Conservation (phyloP, 1,140 invertebrate genomes). For the Nephila pilipes region DNA sequence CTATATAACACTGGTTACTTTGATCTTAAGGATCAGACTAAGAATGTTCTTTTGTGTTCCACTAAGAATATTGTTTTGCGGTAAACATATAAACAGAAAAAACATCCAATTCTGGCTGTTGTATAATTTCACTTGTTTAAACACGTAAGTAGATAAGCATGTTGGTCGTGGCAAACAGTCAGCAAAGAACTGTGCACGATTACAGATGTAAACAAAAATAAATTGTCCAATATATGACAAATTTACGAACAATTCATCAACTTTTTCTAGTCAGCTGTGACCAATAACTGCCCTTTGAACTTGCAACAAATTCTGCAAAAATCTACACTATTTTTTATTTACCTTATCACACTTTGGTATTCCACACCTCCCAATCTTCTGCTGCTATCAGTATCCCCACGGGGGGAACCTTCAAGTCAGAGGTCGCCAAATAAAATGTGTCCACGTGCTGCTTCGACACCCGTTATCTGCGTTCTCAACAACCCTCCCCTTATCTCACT, state of each 20-base stretch:
- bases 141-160: too few relatives aligned
- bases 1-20: too few relatives aligned
- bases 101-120: too few relatives aligned
- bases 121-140: too few relatives aligned
- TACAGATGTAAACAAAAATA: too few relatives aligned
- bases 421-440: slow-evolving; percentile 72
- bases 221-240: not conserved
- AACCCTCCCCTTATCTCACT: slow-evolving; percentile 33
- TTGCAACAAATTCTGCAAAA: not conserved
- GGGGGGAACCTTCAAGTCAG: slow-evolving; percentile 49
- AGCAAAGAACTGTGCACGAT: too few relatives aligned
- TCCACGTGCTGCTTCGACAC: slow-evolving; percentile 66
- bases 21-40: too few relatives aligned
- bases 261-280: not conserved
- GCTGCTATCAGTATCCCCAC: not conserved
- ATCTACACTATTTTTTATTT: not conserved
- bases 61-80: too few relatives aligned
- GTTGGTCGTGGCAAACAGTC: too few relatives aligned
- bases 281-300: not conserved
- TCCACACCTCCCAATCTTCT: slow-evolving; percentile 18
- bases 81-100: too few relatives aligned
- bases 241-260: not conserved
- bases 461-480: slow-evolving; percentile 59
- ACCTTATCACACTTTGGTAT: not conserved
- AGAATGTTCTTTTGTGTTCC: too few relatives aligned